These are phyloP conservation scores for Plecturocebus donacophilus DNA, from an alignment of 2,113 vertebrate species.

Conservation along the genomic window DNA sequence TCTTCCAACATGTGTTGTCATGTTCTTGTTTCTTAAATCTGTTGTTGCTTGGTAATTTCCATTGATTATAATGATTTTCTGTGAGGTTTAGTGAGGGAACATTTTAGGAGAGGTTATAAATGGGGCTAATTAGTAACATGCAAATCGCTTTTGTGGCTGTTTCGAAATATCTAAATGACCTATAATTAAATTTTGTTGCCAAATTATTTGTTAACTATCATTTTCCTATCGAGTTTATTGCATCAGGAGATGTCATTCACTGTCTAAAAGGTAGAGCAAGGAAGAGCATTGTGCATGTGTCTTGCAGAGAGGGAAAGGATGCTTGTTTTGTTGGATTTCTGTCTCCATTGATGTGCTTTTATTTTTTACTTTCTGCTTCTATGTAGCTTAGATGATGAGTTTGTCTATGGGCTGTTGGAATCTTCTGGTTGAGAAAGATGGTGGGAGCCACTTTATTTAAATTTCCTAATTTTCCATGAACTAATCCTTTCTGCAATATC, in stretches of 20 bases:
- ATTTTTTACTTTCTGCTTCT: accelerated
- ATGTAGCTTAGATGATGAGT: accelerated
- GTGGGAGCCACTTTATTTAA: no score
- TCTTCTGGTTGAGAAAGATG: no score
- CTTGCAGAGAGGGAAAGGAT: accelerated
- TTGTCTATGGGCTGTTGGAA: accelerated
- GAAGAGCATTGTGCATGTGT: accelerated
- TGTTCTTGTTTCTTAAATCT: neutral
- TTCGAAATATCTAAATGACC: slow-evolving; percentile 43
- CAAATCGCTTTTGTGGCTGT: slow-evolving; percentile 21
- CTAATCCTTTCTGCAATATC: accelerated
- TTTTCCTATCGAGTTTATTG: neutral
- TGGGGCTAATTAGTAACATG: slow-evolving; percentile 34
- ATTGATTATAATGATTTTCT: slow-evolving; percentile 39
- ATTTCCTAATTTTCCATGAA: no score
- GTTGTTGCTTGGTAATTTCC: neutral
- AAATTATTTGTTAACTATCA: slow-evolving; percentile 1
- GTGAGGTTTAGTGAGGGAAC: neutral
- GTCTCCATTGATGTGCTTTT: accelerated
- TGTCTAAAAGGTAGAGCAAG: accelerated
- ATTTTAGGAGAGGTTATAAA: neutral
- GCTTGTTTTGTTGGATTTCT: neutral
- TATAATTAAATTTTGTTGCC: neutral
- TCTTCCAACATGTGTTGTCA: accelerated
- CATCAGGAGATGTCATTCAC: neutral